phyloP scores from a whole-genome alignment of 2,113 vertebrate genomes.

The Brachypteracias leptosomus region DNA sequence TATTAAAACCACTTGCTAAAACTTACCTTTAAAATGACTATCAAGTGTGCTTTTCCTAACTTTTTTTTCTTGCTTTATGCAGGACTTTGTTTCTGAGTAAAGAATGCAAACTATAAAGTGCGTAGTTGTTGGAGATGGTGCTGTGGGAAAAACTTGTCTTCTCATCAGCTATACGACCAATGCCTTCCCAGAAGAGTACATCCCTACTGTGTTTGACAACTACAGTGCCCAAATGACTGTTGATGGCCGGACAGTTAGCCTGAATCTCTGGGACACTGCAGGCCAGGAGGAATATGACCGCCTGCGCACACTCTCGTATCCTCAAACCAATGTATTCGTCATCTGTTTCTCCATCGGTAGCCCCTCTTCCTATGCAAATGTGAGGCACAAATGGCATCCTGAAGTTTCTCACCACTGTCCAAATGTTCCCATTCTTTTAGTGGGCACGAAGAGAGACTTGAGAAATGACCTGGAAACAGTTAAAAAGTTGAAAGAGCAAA shows the following conservation, averaged over 20 bases:
- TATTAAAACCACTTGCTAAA: not conserved
- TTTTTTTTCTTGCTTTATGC: not conserved
- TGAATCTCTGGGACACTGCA: slow-evolving; percentile 94
- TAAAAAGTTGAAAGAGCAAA: slow-evolving; percentile 94
- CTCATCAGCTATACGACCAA: slow-evolving; percentile 95
- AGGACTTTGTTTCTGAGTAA: slow-evolving; percentile 63
- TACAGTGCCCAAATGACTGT: slow-evolving; percentile 94
- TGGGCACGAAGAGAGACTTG: slow-evolving; percentile 93
- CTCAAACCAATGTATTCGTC: slow-evolving; percentile 91
- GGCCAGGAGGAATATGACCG: slow-evolving; percentile 94
- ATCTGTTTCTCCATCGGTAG: slow-evolving; percentile 94
- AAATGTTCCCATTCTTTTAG: slow-evolving; percentile 87
- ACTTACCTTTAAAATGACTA: not conserved
- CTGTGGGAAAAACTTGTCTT: slow-evolving; percentile 95
- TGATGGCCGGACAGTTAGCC: slow-evolving; percentile 90
- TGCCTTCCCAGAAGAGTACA: slow-evolving; percentile 93
- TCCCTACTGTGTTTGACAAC: slow-evolving; percentile 95
- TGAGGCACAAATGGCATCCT: slow-evolving; percentile 93
- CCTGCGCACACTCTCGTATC: slow-evolving; percentile 89
- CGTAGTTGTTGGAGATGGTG: slow-evolving; percentile 92
- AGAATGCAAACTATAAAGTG: slow-evolving; percentile 98
- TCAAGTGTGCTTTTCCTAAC: not conserved
- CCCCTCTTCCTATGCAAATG: slow-evolving; percentile 90
- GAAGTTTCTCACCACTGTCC: slow-evolving; percentile 94
- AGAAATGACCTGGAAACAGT: slow-evolving; percentile 85